Percentiles rank a stretch among this genome's conserved stretches.
Evolutionary conservation across 2,888 invertebrate genomes (phyloP).

Genomic region (Thymelicus lineola): DNA sequence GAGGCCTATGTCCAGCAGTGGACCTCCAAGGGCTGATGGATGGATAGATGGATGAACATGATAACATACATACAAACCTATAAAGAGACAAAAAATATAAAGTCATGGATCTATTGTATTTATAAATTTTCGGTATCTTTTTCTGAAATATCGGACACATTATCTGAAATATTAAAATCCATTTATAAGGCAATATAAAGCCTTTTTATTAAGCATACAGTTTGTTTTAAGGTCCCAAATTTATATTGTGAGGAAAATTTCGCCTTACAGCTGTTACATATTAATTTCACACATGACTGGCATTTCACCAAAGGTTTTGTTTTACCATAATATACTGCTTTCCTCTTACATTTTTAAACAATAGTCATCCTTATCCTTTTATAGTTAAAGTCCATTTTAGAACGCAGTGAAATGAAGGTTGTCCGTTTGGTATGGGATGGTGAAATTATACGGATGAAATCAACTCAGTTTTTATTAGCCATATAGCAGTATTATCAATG

Average conservation of each 20-base stretch:
- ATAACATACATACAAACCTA: too few species aligned
- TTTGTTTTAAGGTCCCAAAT: not conserved
- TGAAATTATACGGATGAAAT: conserved; percentile 23
- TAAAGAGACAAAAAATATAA: too few species aligned
- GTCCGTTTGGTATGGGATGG: conserved; percentile 7
- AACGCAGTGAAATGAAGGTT: not conserved
- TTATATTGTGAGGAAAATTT: conserved; percentile 18
- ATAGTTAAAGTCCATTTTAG: not conserved
- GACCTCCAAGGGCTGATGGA: too few species aligned
- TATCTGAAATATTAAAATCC: too few species aligned
- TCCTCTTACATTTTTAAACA: not conserved
- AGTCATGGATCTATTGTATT: too few species aligned
- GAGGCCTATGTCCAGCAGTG: too few species aligned
- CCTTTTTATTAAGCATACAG: too few species aligned
- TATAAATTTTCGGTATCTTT: too few species aligned
- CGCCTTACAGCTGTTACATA: conserved; percentile 33
- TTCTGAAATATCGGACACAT: too few species aligned
- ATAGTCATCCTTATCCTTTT: not conserved
- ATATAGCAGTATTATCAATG: conserved; percentile 3
- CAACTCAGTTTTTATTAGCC: conserved; percentile 26
- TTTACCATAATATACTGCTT: conserved; percentile 23
- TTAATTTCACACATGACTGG: conserved; percentile 35
- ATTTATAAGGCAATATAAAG: too few species aligned
- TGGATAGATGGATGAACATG: too few species aligned
- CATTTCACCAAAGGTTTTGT: conserved; percentile 26